Evolutionary conservation across 2,888 invertebrate species (phyloP).

Genomic region (Pseudanteris insignis): DNA sequence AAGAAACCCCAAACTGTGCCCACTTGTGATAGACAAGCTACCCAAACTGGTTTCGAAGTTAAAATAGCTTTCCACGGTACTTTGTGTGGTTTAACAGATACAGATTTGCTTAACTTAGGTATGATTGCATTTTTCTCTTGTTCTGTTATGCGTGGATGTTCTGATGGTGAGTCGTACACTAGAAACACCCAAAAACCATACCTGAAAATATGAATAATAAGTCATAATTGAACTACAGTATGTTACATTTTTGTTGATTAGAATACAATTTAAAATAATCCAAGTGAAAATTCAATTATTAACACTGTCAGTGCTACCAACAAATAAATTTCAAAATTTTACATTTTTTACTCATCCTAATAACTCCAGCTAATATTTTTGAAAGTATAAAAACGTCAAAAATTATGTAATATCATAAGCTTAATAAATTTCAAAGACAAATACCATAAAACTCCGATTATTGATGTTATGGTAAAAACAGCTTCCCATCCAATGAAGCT

Average conservation of each 20-base stretch:
- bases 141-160: constrained; percentile 74
- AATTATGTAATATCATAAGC: background rate
- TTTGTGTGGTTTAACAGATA: constrained; percentile 35
- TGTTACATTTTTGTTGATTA: no score
- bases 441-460: constrained; percentile 74
- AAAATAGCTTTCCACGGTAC: constrained; percentile 74
- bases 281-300: no score
- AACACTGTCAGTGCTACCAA: no score
- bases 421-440: background rate
- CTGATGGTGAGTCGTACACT: constrained; percentile 73
- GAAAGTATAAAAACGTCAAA: no score
- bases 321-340: no score
- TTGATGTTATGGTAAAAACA: constrained; percentile 75
- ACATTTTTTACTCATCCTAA: no score
- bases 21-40: constrained; percentile 73
- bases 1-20: constrained; percentile 77
- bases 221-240: background rate
- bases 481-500: constrained; percentile 76
- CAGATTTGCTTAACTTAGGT: constrained; percentile 67
- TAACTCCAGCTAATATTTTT: no score
- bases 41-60: constrained; percentile 72
- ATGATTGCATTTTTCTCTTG: constrained; percentile 72
- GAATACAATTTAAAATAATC: no score
- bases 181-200: constrained; percentile 71
- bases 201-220: constrained; percentile 46